Percentiles rank a stretch among this genome's conserved stretches.
Evolutionary conservation across 2,113 vertebrate species (phyloP).

Genomic region (Mormyrus lacerda): DNA sequence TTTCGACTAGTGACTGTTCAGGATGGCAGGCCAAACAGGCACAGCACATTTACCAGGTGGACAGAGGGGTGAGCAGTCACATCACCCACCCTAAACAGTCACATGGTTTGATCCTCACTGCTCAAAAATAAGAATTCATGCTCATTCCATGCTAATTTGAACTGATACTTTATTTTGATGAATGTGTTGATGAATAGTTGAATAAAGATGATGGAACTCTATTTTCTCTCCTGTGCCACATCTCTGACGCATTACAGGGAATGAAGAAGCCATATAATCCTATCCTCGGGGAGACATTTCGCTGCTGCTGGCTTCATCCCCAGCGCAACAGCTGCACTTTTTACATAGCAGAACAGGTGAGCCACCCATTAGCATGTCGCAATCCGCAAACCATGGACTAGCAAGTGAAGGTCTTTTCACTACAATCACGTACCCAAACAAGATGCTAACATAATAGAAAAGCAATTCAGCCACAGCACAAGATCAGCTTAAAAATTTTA

Average conservation of each 20-base stretch:
- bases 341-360: constrained; percentile 92
- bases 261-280: constrained; percentile 98
- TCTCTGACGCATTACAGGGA: constrained; percentile 60
- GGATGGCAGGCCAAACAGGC: neutral
- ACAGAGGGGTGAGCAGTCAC: neutral
- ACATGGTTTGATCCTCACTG: neutral
- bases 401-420: neutral
- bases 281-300: constrained; percentile 88
- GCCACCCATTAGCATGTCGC: neutral
- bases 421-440: neutral
- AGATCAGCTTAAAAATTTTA: neutral
- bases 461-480: neutral
- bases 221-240: neutral
- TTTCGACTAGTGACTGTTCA: neutral
- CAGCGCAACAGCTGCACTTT: constrained; percentile 85
- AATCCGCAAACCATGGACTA: neutral
- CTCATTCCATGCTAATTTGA: neutral
- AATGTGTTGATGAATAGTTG: neutral
- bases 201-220: neutral
- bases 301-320: constrained; percentile 93
- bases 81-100: neutral
- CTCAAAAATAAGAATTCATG: neutral
- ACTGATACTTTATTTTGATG: neutral
- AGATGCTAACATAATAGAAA: neutral
- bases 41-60: neutral